Conservation (phyloP, 2,888 invertebrate genomes). For the Arctia plantaginis region DNA sequence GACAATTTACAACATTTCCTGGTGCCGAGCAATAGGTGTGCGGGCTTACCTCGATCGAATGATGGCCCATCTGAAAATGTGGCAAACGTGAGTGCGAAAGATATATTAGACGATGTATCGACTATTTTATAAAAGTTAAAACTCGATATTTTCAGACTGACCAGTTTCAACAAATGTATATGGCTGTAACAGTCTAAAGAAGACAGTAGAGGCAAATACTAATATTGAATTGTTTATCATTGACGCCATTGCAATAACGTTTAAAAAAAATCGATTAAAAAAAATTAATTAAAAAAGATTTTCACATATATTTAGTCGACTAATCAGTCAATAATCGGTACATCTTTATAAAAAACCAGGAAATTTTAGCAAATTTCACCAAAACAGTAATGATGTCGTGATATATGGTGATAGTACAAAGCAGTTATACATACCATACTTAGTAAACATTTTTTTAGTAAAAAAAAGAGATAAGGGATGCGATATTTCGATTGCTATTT, state of each 20-base stretch:
- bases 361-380: slow-evolving; percentile 75
- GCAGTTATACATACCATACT: slow-evolving; percentile 74
- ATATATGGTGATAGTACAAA: slow-evolving; percentile 72
- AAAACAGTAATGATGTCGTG: slow-evolving; percentile 55
- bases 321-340: slow-evolving; percentile 49
- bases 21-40: slow-evolving; percentile 68
- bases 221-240: background rate
- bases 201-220: background rate
- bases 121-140: slow-evolving; percentile 37
- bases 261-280: background rate
- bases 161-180: background rate
- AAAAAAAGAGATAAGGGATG: slow-evolving; percentile 11
- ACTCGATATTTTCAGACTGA: slow-evolving; percentile 19
- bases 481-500: slow-evolving; percentile 14
- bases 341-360: slow-evolving; percentile 67
- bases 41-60: slow-evolving; percentile 81
- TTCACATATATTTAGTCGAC: slow-evolving; percentile 26
- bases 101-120: slow-evolving; percentile 49
- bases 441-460: slow-evolving; percentile 30
- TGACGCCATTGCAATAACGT: background rate
- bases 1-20: slow-evolving; percentile 78
- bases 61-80: slow-evolving; percentile 82
- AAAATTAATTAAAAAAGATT: slow-evolving; percentile 4
- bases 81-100: slow-evolving; percentile 69
- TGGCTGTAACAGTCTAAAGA: background rate